A percentile compares a stretch with the other conserved stretches of the same genome.
Evolutionary conservation across 2,113 vertebrate species (phyloP).

Genomic region (Haemorhous mexicanus): DNA sequence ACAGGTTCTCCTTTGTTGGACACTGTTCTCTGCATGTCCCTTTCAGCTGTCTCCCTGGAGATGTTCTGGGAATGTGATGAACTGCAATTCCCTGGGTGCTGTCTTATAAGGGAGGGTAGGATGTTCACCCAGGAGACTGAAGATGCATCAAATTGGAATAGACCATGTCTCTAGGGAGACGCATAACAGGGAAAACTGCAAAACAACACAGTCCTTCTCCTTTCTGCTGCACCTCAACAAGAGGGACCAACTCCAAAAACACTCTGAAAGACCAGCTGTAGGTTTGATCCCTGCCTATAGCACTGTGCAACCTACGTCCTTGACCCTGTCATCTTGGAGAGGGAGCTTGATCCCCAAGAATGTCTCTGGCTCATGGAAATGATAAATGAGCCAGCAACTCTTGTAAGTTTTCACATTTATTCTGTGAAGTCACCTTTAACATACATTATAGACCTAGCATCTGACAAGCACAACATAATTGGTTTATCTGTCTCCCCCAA

Average conservation of each 20-base stretch:
- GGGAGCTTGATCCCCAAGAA: neutral
- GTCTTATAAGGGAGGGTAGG: neutral
- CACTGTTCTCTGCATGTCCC: neutral
- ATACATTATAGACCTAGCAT: neutral
- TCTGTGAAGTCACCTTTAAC: neutral
- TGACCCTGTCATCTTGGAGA: neutral
- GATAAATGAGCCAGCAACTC: neutral
- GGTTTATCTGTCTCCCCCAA: neutral
- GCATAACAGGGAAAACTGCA: neutral
- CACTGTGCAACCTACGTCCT: neutral
- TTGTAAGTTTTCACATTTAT: neutral
- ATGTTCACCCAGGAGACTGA: neutral
- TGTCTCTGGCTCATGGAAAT: neutral
- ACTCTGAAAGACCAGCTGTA: neutral
- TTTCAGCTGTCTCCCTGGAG: neutral
- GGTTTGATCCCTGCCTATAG: neutral
- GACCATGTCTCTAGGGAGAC: neutral
- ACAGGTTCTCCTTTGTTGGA: neutral
- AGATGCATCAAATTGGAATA: neutral
- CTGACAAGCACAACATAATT: neutral
- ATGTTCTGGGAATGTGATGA: neutral
- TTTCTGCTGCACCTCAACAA: neutral
- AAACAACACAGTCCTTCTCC: neutral
- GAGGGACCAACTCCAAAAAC: neutral
- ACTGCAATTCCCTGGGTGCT: accelerated